Base-by-base conservation (phyloP, 2,113 vertebrate species). In the Silurus asotus region DNA sequence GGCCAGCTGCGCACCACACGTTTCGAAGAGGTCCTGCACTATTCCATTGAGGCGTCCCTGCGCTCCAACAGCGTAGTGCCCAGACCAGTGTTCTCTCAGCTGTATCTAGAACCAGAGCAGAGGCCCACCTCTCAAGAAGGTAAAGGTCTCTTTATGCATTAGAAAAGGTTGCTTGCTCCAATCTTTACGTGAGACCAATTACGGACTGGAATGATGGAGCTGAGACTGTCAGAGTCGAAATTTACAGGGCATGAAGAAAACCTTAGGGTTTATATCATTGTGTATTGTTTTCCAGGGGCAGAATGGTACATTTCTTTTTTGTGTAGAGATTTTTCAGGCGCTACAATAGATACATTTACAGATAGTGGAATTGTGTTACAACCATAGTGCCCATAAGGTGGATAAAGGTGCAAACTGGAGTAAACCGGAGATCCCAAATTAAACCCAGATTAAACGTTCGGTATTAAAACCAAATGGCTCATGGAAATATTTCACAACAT, bases 21-120 rank as follows among this genome's bases (percentile, higher is more conserved):
- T 23, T 99, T 99, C 69, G 97, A 99, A 92, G 97, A 99, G 92
- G 97, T 99, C 4, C 92, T 99, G 69, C 98, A 98, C 92, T 97
- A 95, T 92, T 99, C 97, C 89, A 99, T 99, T 0, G 98, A 99
- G 92, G 98, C 97, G 0, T 99, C 98, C 5, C 95, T 99, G 82
- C 96, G 98, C 61, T 99, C 98, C 25, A 98, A 94, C 93, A 96
- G 93, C 56, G 94, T 97, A 28, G 95, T 96, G 53, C 97, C 98
- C 69, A 93, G 97, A 88, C 98, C 98, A 0, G 91, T 99, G 86
- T 99, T 99, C 95, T 97, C 98, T 51, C 98, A 98, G 93, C 92
- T 99, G 0, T 99, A 97, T 93, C 93, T 99, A 53, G 97, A 99
- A 91, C 96, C 96, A 0, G 98, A 99, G 89, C 96, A 96, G 90